Evolutionary conservation across 2,888 invertebrate genomes (phyloP), one percentile per base, ranked within the genome.

Genomic region (Conistra vaccinii): DNA sequence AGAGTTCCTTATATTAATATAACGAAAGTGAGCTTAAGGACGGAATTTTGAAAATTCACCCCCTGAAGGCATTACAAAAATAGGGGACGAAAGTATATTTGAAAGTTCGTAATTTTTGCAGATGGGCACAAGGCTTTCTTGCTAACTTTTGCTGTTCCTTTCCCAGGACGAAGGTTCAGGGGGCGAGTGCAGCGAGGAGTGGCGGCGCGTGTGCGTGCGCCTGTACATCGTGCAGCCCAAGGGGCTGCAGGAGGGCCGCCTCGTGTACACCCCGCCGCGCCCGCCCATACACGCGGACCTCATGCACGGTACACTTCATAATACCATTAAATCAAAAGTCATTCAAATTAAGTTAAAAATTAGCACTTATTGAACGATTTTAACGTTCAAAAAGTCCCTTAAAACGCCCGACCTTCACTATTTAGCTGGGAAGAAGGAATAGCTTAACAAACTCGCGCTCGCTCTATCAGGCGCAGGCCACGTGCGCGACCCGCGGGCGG

Each of bases 141-240:
- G 35, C 0, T 63, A 45, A 35, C 0, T 45, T 29, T n/a, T 9
- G n/a, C 10, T 72, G 5, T 23, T 20, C 9, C 3, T 14, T 4
- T 9, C 9, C 3, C 88, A 90, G 81, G 91, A 88, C 55, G 86
- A 63, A 26, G 84, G 84, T 4, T 85, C 88, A 3, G 81, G 82
- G 6, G 85, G 86, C 6, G 80, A 71, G n/a, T 65, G 81, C 73
- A 77, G 79, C 35, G 69, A 39, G 65, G 65, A 48, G 17, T 72
- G 83, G 53, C 76, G 83, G 26, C 92, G 92, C 35, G 94, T 93
- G 83, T 89, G 89, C 68, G 89, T 96, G 86, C 93, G 93, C 0
- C 93, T 99, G 97, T 98, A 98, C 93, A 97, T 98, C 81, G 98
- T 99, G 79, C 98, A 99, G 91, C 98, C 98, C 45, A 98, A 98